These are phyloP conservation scores for Pollenia griseotomentosa DNA, from an alignment of 2,888 invertebrate species.

Conservation along the genomic window DNA sequence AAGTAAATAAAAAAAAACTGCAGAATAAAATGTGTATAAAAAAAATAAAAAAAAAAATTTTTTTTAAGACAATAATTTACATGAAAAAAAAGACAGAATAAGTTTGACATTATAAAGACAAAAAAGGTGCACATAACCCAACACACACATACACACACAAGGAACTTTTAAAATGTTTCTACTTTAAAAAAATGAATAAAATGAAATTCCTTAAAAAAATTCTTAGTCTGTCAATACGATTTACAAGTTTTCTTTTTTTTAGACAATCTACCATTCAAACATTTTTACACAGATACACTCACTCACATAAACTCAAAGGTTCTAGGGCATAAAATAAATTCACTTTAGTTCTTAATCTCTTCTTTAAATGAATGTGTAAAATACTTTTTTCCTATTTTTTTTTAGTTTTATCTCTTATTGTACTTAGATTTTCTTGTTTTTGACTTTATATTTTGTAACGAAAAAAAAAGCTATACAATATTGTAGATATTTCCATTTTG, in stretches of 20 bases:
- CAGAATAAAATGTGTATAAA: constrained; percentile 34
- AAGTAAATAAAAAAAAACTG: constrained; percentile 54
- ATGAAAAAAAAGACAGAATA: constrained; percentile 26
- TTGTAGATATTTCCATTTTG: constrained; percentile 29
- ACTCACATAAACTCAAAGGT: neutral
- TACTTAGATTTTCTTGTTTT: constrained; percentile 42
- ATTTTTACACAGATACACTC: neutral
- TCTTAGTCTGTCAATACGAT: constrained; percentile 57
- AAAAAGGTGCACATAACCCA: constrained; percentile 33
- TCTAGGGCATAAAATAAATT: constrained; percentile 36
- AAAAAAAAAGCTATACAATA: neutral
- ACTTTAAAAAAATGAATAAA: constrained; percentile 1
- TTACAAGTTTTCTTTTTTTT: constrained; percentile 48
- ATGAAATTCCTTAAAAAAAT: constrained; percentile 2
- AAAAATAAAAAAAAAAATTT: neutral
- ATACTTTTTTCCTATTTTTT: neutral
- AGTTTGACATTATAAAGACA: constrained; percentile 62
- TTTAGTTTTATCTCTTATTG: constrained; percentile 45
- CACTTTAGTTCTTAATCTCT: constrained; percentile 50
- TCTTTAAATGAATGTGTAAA: constrained; percentile 3
- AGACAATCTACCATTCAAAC: constrained; percentile 27
- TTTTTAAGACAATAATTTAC: constrained; percentile 54
- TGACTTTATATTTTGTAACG: neutral
- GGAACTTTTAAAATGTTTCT: constrained; percentile 19
- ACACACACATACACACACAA: neutral